Evolutionary conservation across 2,888 invertebrate species (phyloP).

Genomic region (Drosophila ezoana): DNA sequence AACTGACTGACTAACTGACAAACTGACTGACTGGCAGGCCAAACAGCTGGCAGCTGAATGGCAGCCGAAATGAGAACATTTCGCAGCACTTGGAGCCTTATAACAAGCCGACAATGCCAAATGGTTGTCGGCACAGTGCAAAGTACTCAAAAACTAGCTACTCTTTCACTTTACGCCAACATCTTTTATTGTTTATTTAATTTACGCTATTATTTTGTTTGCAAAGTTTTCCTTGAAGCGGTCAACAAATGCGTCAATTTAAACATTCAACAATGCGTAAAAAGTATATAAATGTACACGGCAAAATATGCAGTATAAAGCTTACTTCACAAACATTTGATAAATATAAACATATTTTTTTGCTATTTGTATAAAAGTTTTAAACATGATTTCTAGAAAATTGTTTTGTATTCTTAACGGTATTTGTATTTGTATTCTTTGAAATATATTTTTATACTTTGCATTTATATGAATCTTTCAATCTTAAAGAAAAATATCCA

Average conservation of each 20-base stretch:
- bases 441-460: no score
- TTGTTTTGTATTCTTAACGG: no score
- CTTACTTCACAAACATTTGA: no score
- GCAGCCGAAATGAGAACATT: conserved; percentile 32
- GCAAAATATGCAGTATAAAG: background rate
- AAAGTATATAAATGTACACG: background rate
- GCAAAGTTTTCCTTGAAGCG: conserved; percentile 21
- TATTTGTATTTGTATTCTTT: no score
- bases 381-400: no score
- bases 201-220: conserved; percentile 38
- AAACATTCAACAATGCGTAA: background rate
- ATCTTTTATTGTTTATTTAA: conserved; percentile 44
- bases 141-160: conserved; percentile 35
- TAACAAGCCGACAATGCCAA: conserved; percentile 1
- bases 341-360: background rate
- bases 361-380: no score
- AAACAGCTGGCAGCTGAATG: conserved; percentile 30
- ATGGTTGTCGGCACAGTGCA: conserved; percentile 1
- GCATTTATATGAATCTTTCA: no score
- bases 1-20: conserved; percentile 36
- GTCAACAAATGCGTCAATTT: background rate
- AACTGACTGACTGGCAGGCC: conserved; percentile 19
- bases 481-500: no score
- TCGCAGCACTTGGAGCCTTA: conserved; percentile 27
- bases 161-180: conserved; percentile 17